These are phyloP conservation scores for Xyrauchen texanus DNA, from an alignment of 2,113 vertebrate species.

Conservation along the genomic window DNA sequence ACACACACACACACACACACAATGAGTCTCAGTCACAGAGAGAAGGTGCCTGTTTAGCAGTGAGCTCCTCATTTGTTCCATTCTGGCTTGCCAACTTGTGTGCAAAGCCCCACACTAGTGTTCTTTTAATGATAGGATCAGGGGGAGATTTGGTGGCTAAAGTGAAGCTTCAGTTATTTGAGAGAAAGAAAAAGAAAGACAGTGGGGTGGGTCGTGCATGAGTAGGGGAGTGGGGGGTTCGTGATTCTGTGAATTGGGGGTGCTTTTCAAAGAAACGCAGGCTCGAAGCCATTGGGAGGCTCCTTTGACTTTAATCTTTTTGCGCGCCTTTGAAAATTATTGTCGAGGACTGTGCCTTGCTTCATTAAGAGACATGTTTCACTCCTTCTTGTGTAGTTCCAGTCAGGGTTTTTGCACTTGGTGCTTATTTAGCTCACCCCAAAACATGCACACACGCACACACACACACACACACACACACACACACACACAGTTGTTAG, in stretches of 20 bases:
- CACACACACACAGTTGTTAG: constrained; percentile 27
- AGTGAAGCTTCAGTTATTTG: constrained; percentile 76
- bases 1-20: background rate
- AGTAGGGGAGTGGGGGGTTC: constrained; percentile 35
- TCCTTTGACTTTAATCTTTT: constrained; percentile 85
- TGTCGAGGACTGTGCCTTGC: constrained; percentile 79
- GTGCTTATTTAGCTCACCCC: constrained; percentile 69
- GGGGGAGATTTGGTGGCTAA: constrained; percentile 79
- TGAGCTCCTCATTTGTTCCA: constrained; percentile 65
- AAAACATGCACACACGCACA: constrained; percentile 22
- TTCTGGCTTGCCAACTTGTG: constrained; percentile 63
- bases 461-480: constrained; percentile 26
- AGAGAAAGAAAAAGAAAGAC: constrained; percentile 57
- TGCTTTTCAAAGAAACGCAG: constrained; percentile 82
- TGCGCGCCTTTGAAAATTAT: constrained; percentile 82
- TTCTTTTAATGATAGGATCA: constrained; percentile 80
- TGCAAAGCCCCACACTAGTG: constrained; percentile 69
- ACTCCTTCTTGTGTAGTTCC: constrained; percentile 79
- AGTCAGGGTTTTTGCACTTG: constrained; percentile 74
- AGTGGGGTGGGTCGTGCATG: constrained; percentile 38
- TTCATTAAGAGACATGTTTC: constrained; percentile 85
- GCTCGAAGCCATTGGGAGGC: constrained; percentile 83
- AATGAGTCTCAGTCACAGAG: constrained; percentile 51
- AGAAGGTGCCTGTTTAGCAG: constrained; percentile 79
- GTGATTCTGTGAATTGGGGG: constrained; percentile 79